Evolutionary conservation across 2,113 vertebrate genomes (phyloP), one percentile per base, ranked within the genome.

Genomic region (Cnemophilus loriae): DNA sequence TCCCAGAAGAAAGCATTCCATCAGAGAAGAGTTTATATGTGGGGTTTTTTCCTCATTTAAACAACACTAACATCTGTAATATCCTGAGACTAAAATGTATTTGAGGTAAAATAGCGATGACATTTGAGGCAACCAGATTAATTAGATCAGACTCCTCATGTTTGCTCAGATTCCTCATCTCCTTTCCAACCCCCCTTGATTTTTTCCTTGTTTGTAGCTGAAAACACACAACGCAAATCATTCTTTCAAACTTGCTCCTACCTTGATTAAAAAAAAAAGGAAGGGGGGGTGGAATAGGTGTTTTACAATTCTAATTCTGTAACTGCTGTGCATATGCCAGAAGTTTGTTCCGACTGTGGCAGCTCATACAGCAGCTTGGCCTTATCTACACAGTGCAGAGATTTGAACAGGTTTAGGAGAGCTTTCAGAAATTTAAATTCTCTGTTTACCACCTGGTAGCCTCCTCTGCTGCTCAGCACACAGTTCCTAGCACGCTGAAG

Each of bases 321-420:
- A 68, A 87, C 79, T 77, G 84, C 82, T 92, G 87, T 7, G 0
- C 68, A 7, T 37, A 71, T 42, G 91, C 95, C 95, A 96, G 90
- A 88, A 96, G 80, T 97, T 97, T 69, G 85, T 87, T 95, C 91
- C 75, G 84, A 82, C 84, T 90, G 64, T 89, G 90, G 87, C 96
- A 95, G 84, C 94, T 96, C 93, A n/a, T 46, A 83, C 79, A 94
- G 85, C 83, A 90, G 71, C 89, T 47, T 42, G 56, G 76, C 80
- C 96, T 97, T 97, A 97, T 97, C 96, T 96, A 12, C 46, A n/a
- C 79, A 61, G 76, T 35, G 23, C 96, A 97, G 95, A 97, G 94
- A 95, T 97, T 80, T 93, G 81, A 96, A 89, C 78, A 93, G 90
- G 94, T 95, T 95, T 91, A 77, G 64, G 83, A 90, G 90, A 95